Evolutionary conservation across 2,113 vertebrate genomes (phyloP).

Genomic region (Aramus guarauna): DNA sequence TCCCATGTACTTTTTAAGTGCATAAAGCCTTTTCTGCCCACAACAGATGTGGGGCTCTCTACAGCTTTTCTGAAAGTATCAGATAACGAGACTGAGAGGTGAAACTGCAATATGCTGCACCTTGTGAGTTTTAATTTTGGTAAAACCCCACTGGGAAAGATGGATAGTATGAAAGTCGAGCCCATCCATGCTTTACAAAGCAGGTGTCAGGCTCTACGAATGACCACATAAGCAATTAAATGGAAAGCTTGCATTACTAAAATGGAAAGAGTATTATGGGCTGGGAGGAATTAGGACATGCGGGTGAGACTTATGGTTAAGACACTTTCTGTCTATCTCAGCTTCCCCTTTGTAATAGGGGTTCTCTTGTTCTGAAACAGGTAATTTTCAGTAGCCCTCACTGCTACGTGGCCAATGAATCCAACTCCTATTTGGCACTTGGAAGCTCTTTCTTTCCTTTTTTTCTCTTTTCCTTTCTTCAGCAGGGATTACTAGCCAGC

Average conservation of each 20-base stretch:
- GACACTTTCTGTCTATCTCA: constrained; percentile 61
- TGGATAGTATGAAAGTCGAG: background rate
- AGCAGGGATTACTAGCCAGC: background rate
- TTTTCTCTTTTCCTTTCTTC: no score
- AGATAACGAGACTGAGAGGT: constrained; percentile 46
- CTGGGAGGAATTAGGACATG: constrained; percentile 17
- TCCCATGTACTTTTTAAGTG: background rate
- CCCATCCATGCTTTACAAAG: constrained; percentile 34
- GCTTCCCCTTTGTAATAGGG: constrained; percentile 38
- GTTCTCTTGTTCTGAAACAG: constrained; percentile 7
- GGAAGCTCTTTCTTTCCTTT: background rate
- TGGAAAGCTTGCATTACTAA: constrained; percentile 56
- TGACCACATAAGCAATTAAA: constrained; percentile 43
- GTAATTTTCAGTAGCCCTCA: background rate
- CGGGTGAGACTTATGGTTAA: constrained; percentile 25
- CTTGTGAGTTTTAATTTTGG: background rate
- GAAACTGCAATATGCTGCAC: constrained; percentile 27
- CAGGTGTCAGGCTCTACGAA: constrained; percentile 41
- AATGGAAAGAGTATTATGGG: constrained; percentile 56
- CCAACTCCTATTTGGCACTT: background rate
- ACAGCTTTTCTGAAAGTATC: constrained; percentile 22
- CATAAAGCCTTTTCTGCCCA: background rate
- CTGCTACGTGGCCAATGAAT: background rate
- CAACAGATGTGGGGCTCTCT: background rate
- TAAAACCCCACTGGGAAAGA: constrained; percentile 15